phyloP scores from a whole-genome alignment of 1,140 invertebrate genomes.

The Apis mellifera region DNA sequence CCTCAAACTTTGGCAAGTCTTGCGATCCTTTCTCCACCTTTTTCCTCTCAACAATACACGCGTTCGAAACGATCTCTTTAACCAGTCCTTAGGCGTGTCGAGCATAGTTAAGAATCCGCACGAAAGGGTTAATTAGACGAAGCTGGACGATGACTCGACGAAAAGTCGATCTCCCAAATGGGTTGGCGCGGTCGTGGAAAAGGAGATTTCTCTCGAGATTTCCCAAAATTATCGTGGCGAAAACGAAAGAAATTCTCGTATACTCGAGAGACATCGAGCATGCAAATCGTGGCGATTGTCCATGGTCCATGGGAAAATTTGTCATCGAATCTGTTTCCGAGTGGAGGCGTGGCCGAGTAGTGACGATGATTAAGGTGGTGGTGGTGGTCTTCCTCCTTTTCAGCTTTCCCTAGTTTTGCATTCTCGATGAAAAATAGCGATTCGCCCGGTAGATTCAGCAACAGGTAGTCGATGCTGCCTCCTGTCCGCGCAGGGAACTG shows the following conservation, averaged over 20 bases:
- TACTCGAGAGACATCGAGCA: background rate
- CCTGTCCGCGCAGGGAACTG: background rate
- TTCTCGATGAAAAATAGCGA: conserved; percentile 30
- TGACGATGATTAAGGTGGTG: too few species aligned
- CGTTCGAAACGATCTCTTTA: background rate
- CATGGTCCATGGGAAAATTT: conserved; percentile 9
- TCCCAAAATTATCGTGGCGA: too few species aligned
- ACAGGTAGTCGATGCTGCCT: conserved; percentile 33
- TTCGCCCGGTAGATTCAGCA: conserved; percentile 39
- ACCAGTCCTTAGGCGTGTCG: background rate
- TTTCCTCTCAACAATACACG: fast-evolving
- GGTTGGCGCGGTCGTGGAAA: background rate
- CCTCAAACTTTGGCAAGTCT: background rate
- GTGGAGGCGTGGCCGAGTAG: background rate
- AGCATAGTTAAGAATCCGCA: background rate
- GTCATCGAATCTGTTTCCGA: conserved; percentile 18
- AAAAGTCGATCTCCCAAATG: background rate
- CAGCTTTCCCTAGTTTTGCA: conserved; percentile 10
- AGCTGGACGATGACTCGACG: conserved; percentile 1
- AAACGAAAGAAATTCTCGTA: background rate
- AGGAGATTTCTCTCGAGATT: background rate
- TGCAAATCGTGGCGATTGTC: conserved; percentile 29
- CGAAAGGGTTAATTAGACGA: conserved; percentile 29
- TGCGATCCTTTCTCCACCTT: fast-evolving
- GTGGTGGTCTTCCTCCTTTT: background rate